Evolutionary conservation across 2,888 invertebrate species (phyloP).

Genomic region (Parnassius apollo): DNA sequence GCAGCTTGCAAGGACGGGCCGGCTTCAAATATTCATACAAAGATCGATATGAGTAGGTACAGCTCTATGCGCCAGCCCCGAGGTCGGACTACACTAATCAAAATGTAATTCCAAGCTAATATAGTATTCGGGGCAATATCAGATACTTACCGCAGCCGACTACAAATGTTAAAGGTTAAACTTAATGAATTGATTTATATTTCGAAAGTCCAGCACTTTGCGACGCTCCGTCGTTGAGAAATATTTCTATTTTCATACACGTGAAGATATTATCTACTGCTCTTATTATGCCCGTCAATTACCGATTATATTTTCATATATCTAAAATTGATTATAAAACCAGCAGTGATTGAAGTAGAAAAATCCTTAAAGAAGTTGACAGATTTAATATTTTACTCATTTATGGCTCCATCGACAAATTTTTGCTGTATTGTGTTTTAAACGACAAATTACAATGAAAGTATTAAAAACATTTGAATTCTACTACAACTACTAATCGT

Average conservation of each 20-base stretch:
- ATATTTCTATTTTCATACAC: neutral
- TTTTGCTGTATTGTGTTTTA: no score
- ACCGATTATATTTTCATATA: no score
- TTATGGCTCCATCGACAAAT: no score
- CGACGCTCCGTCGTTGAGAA: neutral
- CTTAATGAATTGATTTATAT: conserved; percentile 43
- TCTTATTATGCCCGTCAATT: neutral
- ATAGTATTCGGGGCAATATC: conserved; percentile 56
- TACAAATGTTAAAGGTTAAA: conserved; percentile 46
- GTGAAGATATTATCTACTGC: neutral
- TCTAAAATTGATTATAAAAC: no score
- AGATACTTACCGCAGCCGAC: conserved; percentile 34
- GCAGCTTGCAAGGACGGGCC: conserved; percentile 62
- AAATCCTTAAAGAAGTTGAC: no score
- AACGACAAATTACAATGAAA: no score
- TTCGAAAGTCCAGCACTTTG: conserved; percentile 7
- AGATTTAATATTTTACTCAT: no score
- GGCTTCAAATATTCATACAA: conserved; percentile 74
- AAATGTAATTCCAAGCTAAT: conserved; percentile 66
- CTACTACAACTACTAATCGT: no score
- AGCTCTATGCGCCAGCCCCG: conserved; percentile 57
- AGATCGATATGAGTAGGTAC: conserved; percentile 70
- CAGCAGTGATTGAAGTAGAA: no score
- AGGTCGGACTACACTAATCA: conserved; percentile 67
- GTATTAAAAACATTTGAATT: no score